Conservation (phyloP, 2,888 invertebrate genomes). For the Brenthis daphne region DNA sequence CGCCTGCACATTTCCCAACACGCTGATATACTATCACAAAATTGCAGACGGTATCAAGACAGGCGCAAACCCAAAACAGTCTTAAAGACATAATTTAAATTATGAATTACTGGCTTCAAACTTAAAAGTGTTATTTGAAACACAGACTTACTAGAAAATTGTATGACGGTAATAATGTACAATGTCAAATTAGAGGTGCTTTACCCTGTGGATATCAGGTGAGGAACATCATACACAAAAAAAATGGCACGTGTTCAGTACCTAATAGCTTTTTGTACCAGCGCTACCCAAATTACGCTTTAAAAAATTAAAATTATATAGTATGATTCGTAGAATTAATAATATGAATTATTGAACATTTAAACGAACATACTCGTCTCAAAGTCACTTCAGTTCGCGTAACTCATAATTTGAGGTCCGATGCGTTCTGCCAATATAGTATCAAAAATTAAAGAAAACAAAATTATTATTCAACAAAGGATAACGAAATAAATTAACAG, state of each 20-base stretch:
- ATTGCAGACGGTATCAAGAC: constrained; percentile 53
- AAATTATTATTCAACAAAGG: constrained; percentile 23
- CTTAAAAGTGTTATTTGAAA: background rate
- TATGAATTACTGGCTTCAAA: background rate
- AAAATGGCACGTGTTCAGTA: constrained; percentile 40
- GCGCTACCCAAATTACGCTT: constrained; percentile 36
- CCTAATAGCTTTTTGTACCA: constrained; percentile 34
- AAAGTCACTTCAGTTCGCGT: too few relatives aligned
- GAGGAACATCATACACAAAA: constrained; percentile 20
- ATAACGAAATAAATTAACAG: constrained; percentile 19
- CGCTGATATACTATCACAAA: constrained; percentile 45
- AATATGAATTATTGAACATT: background rate
- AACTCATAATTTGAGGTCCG: background rate
- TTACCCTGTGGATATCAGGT: constrained; percentile 38
- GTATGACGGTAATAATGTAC: constrained; percentile 18
- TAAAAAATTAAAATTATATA: constrained; percentile 29
- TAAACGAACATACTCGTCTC: background rate
- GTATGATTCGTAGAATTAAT: constrained; percentile 13
- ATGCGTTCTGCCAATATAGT: background rate
- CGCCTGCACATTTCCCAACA: constrained; percentile 55
- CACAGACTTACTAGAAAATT: background rate
- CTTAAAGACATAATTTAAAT: background rate
- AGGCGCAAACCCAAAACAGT: constrained; percentile 48
- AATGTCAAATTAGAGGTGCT: constrained; percentile 40
- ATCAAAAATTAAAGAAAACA: constrained; percentile 10